A percentile compares a stretch with the other conserved stretches of the same genome.
phyloP scores from a whole-genome alignment of 2,113 vertebrate genomes.

The Corythaeola cristata region DNA sequence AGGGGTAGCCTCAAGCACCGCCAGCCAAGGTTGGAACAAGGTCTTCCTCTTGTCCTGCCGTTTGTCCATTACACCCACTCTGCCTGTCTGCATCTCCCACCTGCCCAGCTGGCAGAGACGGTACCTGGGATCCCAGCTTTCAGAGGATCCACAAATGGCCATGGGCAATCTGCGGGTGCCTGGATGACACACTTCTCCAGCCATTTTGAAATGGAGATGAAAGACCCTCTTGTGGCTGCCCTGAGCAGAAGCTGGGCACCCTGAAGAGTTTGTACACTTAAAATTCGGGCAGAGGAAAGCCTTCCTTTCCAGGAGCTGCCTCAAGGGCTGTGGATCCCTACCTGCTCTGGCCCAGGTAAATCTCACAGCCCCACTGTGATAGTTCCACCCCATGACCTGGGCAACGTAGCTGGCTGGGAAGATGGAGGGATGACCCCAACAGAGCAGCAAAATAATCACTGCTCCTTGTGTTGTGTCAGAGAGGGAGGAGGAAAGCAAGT shows the following conservation, averaged over 20 bases:
- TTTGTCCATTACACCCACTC: background rate
- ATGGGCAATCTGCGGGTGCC: background rate
- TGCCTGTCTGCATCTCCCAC: background rate
- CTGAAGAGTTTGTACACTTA: background rate
- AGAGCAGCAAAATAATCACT: background rate
- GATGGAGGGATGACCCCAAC: background rate
- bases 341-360: background rate
- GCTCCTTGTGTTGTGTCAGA: background rate
- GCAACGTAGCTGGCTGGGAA: background rate
- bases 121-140: background rate
- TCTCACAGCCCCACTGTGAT: background rate
- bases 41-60: background rate
- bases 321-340: background rate
- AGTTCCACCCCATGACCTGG: accelerated
- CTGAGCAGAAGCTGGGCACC: background rate
- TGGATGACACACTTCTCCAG: background rate
- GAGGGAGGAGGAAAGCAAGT: background rate
- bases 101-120: background rate
- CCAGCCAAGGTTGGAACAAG: background rate
- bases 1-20: background rate
- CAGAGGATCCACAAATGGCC: background rate
- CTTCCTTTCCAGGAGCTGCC: background rate
- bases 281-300: background rate
- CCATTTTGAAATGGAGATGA: background rate
- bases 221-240: background rate